Conservation (phyloP, 1,140 invertebrate species). For the Paraescarpia echinospica region DNA sequence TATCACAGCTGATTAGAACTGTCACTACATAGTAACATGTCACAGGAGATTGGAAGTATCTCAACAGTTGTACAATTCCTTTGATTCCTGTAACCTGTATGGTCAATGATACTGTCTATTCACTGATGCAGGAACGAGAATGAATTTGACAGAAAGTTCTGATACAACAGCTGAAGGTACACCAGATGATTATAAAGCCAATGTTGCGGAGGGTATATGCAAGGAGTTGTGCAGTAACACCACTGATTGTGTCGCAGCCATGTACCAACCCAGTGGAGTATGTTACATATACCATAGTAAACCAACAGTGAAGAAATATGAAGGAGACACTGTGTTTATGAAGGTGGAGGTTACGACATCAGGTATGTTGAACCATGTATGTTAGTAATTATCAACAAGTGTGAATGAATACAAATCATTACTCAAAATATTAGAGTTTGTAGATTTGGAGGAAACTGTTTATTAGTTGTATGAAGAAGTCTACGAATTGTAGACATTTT, state of each 20-base stretch:
- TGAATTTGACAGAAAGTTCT: neutral
- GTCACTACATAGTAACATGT: too few species aligned
- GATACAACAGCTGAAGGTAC: neutral
- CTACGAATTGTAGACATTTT: too few species aligned
- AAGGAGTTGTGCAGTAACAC: neutral
- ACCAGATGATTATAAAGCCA: neutral
- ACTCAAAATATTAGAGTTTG: too few species aligned
- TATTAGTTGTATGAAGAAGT: too few species aligned
- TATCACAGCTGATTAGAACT: too few species aligned
- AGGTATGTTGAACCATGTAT: neutral
- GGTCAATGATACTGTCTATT: neutral
- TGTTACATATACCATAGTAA: neutral
- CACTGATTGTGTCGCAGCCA: neutral
- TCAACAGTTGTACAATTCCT: neutral
- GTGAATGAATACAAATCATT: too few species aligned
- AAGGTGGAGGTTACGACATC: neutral
- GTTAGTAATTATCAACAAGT: too few species aligned
- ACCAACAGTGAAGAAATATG: neutral
- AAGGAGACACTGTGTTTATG: neutral
- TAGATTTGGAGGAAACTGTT: too few species aligned
- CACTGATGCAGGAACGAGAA: neutral
- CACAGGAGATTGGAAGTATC: neutral
- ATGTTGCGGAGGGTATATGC: neutral
- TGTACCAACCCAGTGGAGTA: neutral
- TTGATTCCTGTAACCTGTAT: neutral